These are phyloP conservation scores for Burhinus oedicnemus DNA, from an alignment of 2,113 vertebrate genomes.

Conservation along the genomic window DNA sequence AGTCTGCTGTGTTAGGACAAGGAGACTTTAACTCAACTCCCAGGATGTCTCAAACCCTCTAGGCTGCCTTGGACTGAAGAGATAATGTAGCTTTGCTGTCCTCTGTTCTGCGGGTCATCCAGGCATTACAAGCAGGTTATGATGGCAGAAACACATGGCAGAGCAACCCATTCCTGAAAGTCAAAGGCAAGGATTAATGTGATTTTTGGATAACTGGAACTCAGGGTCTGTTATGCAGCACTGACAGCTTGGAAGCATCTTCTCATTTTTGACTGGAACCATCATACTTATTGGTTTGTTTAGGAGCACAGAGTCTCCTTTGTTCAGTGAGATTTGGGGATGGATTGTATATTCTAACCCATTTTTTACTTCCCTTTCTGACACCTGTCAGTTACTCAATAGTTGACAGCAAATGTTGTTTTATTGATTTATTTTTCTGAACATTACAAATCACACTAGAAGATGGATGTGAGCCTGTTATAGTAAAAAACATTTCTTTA, in stretches of 20 bases:
- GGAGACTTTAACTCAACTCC: neutral
- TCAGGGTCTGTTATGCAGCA: neutral
- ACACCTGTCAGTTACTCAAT: constrained; percentile 15
- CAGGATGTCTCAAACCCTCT: neutral
- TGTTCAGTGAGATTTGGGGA: neutral
- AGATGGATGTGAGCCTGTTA: constrained; percentile 12
- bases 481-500: constrained; percentile 19
- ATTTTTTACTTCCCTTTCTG: neutral
- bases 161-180: neutral
- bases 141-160: neutral
- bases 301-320: neutral
- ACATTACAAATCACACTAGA: neutral
- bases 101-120: neutral
- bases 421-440: constrained; percentile 31
- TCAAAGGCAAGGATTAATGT: neutral
- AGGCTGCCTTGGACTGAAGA: neutral
- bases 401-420: neutral
- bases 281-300: neutral
- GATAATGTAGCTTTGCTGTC: neutral
- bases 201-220: neutral
- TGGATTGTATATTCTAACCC: neutral
- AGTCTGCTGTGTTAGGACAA: neutral
- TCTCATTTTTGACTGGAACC: neutral
- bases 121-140: neutral
- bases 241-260: neutral